phyloP scores from a whole-genome alignment of 2,797 vertebrate genomes.

The Phalloptychus januarius region DNA sequence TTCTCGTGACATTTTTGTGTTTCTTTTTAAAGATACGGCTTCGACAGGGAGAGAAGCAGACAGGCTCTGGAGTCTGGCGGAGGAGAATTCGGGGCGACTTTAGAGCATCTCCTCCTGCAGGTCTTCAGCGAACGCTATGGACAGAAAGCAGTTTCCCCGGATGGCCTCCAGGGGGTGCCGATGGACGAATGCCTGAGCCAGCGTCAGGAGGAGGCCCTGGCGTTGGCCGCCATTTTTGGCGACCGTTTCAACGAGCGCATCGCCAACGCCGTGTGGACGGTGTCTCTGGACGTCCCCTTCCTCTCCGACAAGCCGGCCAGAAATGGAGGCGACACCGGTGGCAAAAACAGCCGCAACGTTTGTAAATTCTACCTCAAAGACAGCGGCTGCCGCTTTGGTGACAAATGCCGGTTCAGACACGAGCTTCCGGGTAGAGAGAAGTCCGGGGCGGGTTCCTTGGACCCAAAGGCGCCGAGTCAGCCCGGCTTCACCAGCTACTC shows the following conservation, averaged over 20 bases:
- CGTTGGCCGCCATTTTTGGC: constrained; percentile 90
- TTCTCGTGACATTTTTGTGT: neutral
- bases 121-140: constrained; percentile 88
- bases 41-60: constrained; percentile 86
- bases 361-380: constrained; percentile 91
- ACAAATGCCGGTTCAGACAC: constrained; percentile 91
- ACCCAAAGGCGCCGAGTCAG: constrained; percentile 71
- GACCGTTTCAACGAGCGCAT: constrained; percentile 94
- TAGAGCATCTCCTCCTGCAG: constrained; percentile 89
- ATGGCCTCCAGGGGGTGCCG: constrained; percentile 67
- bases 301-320: constrained; percentile 47
- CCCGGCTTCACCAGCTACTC: constrained; percentile 80
- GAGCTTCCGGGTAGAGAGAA: constrained; percentile 75
- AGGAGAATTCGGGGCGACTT: constrained; percentile 89
- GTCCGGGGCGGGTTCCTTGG: constrained; percentile 41
- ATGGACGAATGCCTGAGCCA: constrained; percentile 87
- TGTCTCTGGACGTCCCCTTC: constrained; percentile 85
- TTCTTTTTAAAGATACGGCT: constrained; percentile 86
- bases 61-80: constrained; percentile 81
- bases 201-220: constrained; percentile 91
- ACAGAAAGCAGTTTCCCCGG: constrained; percentile 73
- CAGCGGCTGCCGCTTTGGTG: constrained; percentile 89
- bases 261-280: constrained; percentile 88
- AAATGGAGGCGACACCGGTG: neutral
- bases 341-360: constrained; percentile 64